phyloP scores from a whole-genome alignment of 2,888 invertebrate genomes.

The Pegoplata infirma region DNA sequence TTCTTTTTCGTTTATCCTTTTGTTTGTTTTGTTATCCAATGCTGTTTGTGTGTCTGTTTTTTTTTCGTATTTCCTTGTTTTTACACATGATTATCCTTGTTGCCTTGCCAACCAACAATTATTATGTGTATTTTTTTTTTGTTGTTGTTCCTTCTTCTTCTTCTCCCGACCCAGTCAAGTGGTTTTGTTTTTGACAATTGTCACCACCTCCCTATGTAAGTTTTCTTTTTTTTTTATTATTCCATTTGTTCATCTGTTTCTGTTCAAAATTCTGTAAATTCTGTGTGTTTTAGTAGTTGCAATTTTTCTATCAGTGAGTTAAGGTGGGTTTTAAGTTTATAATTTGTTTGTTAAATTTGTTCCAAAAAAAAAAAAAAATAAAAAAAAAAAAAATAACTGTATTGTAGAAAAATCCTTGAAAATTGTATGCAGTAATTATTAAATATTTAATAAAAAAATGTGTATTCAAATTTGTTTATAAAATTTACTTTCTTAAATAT shows the following conservation, averaged over 20 bases:
- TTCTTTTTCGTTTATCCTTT: not conserved
- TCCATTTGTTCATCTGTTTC: slow-evolving; percentile 46
- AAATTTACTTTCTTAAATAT: not conserved
- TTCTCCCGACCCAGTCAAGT: slow-evolving; percentile 13
- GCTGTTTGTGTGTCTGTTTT: too few species aligned
- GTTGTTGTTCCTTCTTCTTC: slow-evolving; percentile 12
- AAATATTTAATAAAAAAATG: not conserved
- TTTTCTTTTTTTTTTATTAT: too few species aligned
- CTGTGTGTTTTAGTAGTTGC: slow-evolving; percentile 52
- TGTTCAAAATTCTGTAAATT: slow-evolving; percentile 27
- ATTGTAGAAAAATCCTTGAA: slow-evolving; percentile 36
- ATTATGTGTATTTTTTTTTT: slow-evolving; percentile 13
- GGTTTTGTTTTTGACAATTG: slow-evolving; percentile 59
- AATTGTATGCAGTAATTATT: not conserved
- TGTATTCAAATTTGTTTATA: not conserved
- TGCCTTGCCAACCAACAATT: slow-evolving; percentile 54
- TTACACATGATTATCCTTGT: slow-evolving; percentile 61
- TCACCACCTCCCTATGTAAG: slow-evolving; percentile 54
- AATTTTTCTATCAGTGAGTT: slow-evolving; percentile 59
- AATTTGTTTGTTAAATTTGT: slow-evolving; percentile 11
- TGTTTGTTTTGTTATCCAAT: slow-evolving; percentile 44
- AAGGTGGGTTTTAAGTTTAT: slow-evolving; percentile 40
- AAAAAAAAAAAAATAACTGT: not conserved
- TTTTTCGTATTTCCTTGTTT: slow-evolving; percentile 57
- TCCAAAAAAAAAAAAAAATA: not conserved